These are phyloP conservation scores for Leistus spinibarbis DNA, from an alignment of 2,888 invertebrate genomes.

Conservation along the genomic window DNA sequence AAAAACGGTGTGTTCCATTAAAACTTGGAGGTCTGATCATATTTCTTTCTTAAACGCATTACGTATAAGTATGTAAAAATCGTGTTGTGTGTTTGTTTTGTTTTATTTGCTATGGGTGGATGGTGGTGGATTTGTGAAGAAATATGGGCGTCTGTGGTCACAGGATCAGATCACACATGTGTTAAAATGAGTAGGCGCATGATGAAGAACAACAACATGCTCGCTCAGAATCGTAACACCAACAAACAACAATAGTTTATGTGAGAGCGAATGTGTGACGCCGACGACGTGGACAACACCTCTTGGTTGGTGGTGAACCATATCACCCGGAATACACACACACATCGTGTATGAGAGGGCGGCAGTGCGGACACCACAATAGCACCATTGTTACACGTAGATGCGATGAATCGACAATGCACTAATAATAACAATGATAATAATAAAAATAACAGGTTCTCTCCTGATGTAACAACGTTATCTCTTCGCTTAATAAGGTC, in stretches of 20 bases:
- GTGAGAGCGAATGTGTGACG: not conserved
- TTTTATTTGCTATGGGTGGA: not conserved
- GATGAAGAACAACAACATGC: not conserved
- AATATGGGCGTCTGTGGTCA: not conserved
- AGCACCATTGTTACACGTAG: not conserved
- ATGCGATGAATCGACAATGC: not conserved
- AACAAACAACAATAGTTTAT: not conserved
- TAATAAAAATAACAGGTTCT: conserved; percentile 11
- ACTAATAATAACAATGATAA: conserved; percentile 9
- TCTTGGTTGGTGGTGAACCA: not conserved
- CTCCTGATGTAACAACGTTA: conserved; percentile 2
- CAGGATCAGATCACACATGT: too few species aligned
- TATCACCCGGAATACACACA: conserved; percentile 1
- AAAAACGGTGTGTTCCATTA: too few species aligned
- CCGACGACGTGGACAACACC: conserved; percentile 2
- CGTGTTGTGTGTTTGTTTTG: too few species aligned
- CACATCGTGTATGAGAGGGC: not conserved
- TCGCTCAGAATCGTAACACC: not conserved
- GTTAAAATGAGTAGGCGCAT: not conserved
- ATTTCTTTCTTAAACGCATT: too few species aligned
- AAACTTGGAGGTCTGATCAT: too few species aligned
- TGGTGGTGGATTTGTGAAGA: not conserved
- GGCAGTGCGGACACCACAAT: not conserved
- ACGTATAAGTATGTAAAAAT: too few species aligned
- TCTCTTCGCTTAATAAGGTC: conserved; percentile 5